Base-by-base conservation (phyloP, 2,797 vertebrate genomes). In the Manis javanica region DNA sequence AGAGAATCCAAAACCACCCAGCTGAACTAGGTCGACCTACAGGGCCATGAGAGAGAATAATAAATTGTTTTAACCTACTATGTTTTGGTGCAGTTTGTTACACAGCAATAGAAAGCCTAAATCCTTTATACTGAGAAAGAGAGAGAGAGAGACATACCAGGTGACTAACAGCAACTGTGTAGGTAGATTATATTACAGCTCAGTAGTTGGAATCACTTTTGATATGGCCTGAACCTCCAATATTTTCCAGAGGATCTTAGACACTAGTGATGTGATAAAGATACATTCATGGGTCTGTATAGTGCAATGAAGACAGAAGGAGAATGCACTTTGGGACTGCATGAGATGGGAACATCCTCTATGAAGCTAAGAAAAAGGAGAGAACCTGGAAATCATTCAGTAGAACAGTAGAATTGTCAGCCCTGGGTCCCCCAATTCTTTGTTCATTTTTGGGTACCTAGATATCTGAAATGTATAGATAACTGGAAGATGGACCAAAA, bases 101-200 rank as follows among this genome's bases (percentile, higher is more conserved):
- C 51, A 92, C 4, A 84, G 9, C 42, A 93, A 49, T 85, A 88
- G 61, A 90, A 78, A 90, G 68, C 6, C 37, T 91, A 85, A 87
- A 87, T 31, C 74, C 42, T 72, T 86, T 16, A n/a, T 16, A 66
- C 34, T 14, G 19, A 37, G 7, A 13, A 19, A 46, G 29, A 74
- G 16, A 5, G 5, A 5, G 5, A 55, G 49, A 31, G 7, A 61
- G 37, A 53, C 2, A 42, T 12, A 75, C 57, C n/a, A 92, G 14
- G 15, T 34, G 23, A 19, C n/a, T 92, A 88, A 92, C 12, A 96
- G 9, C 75, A 89, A 51, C 4, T 75, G 5, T 92, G 5, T 37
- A 69, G 34, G n/a, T 86, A 95, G 51, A 87, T 78, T 77, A 34
- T 88, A 2, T 96, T 78, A 82, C 57, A 96, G 83, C 53, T 83